Percentiles rank a stretch among this genome's conserved stretches.
phyloP scores from a whole-genome alignment of 2,113 vertebrate species.

The Tachycineta bicolor region DNA sequence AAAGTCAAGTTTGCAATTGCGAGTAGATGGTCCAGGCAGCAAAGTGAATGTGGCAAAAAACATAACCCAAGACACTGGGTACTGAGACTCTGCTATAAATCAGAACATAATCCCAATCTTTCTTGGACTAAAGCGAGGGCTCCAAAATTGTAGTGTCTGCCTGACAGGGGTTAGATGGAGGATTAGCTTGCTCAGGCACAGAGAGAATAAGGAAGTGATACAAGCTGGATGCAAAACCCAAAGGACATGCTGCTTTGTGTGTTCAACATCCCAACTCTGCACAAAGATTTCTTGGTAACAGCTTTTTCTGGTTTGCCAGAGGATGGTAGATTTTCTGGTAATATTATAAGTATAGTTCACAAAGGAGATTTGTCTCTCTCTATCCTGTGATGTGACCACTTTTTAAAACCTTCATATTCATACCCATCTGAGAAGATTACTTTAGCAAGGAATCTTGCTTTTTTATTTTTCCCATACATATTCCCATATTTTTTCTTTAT shows the following conservation, averaged over 20 bases:
- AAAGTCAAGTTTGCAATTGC: constrained; percentile 70
- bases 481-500: too few species aligned
- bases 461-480: background rate
- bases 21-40: constrained; percentile 46
- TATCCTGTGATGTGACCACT: background rate
- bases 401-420: background rate
- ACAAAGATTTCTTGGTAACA: background rate
- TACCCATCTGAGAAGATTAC: background rate
- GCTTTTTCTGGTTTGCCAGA: background rate
- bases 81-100: background rate
- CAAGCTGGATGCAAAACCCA: background rate
- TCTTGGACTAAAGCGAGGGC: background rate
- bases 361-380: background rate
- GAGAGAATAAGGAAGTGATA: background rate
- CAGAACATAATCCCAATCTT: background rate
- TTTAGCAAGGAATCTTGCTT: background rate
- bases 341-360: background rate
- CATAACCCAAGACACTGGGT: constrained; percentile 10
- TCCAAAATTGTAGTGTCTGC: background rate
- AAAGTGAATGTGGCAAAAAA: constrained; percentile 48
- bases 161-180: background rate
- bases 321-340: background rate
- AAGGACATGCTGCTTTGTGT: accelerated
- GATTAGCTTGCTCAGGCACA: background rate
- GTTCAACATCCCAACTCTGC: background rate